phyloP scores from a whole-genome alignment of 2,888 invertebrate species.

The Sepioteuthis lessoniana region DNA sequence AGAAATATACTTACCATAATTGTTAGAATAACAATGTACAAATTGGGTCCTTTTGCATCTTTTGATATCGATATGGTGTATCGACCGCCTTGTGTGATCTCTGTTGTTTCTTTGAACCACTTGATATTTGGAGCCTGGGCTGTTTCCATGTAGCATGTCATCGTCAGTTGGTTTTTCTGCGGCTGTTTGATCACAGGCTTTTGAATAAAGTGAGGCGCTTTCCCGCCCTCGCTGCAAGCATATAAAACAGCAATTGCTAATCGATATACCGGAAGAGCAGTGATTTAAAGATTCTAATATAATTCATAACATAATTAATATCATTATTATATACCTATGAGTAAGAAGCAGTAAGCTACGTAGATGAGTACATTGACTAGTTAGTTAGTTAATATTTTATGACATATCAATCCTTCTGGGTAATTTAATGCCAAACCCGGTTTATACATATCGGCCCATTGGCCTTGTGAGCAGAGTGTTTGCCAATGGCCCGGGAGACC shows the following conservation, averaged over 20 bases:
- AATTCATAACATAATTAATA: no score
- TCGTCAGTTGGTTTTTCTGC: slow-evolving; percentile 88
- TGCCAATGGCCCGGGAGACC: no score
- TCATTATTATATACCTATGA: no score
- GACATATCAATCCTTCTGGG: no score
- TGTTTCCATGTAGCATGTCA: slow-evolving; percentile 96
- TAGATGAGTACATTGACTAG: no score
- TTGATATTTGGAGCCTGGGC: slow-evolving; percentile 95
- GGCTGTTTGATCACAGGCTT: slow-evolving; percentile 97
- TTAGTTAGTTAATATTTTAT: no score
- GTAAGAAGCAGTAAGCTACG: no score
- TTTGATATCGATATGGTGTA: slow-evolving; percentile 93
- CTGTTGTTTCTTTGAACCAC: slow-evolving; percentile 87
- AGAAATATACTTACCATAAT: slow-evolving; percentile 79
- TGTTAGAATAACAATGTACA: slow-evolving; percentile 91
- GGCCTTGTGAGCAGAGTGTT: no score
- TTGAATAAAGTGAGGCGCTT: slow-evolving; percentile 95
- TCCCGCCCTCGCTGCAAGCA: slow-evolving; percentile 66
- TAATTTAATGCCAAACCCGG: no score
- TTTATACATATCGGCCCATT: no score
- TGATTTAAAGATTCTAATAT: no score
- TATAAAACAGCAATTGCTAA: background rate
- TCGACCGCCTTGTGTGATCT: slow-evolving; percentile 85
- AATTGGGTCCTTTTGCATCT: slow-evolving; percentile 87
- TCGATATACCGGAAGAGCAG: background rate